Evolutionary conservation across 2,888 invertebrate genomes (phyloP).

Genomic region (Anagyrus pseudococci): DNA sequence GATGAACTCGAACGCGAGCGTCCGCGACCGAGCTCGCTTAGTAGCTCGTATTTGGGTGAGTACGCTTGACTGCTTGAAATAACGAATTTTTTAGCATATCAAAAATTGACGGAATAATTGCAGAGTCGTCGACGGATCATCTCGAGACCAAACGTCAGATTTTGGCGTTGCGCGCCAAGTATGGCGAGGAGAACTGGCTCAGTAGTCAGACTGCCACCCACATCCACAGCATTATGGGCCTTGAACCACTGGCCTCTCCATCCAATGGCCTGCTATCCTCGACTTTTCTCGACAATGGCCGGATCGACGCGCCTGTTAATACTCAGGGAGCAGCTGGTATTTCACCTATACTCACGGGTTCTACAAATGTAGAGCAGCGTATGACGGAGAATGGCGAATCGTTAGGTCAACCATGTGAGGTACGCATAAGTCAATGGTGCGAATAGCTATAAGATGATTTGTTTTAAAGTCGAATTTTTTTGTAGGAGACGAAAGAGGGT

Average conservation of each 20-base stretch:
- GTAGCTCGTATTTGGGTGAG: constrained; percentile 47
- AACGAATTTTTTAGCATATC: not conserved
- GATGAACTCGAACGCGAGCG: constrained; percentile 60
- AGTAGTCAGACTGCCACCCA: constrained; percentile 64
- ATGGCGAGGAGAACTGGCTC: constrained; percentile 69
- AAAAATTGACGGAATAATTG: not conserved
- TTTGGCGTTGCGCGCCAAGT: constrained; percentile 65
- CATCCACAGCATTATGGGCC: constrained; percentile 67
- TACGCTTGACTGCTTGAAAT: not conserved
- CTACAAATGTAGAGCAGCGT: not conserved
- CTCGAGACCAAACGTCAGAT: constrained; percentile 69
- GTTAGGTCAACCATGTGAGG: too few relatives aligned
- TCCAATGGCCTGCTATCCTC: constrained; percentile 32
- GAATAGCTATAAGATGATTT: not conserved
- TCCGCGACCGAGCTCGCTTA: constrained; percentile 44
- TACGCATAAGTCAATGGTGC: not conserved
- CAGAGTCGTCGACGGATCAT: constrained; percentile 61
- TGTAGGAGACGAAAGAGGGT: not conserved
- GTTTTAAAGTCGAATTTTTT: not conserved
- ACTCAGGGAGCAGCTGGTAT: constrained; percentile 9
- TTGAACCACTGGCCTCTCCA: constrained; percentile 53
- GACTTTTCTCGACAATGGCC: constrained; percentile 32
- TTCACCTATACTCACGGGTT: constrained; percentile 10
- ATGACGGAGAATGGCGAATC: not conserved
- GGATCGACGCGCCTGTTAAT: not conserved